Percentiles rank a stretch among this genome's conserved stretches.
phyloP scores from a whole-genome alignment of 2,113 vertebrate species.

The Ceyx cyanopectus region DNA sequence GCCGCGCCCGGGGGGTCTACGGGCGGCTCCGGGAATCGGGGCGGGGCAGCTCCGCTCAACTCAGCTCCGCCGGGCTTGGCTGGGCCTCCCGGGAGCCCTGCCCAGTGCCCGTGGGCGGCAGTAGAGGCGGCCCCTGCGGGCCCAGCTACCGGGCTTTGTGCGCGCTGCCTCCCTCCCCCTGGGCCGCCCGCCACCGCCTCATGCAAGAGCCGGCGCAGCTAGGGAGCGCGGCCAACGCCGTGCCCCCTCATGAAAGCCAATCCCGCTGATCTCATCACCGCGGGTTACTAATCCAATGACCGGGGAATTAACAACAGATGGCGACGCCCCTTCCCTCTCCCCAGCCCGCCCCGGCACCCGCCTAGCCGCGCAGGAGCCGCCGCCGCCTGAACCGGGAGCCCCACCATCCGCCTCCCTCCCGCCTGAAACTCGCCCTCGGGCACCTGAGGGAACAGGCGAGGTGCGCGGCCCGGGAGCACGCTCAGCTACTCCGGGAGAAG shows the following conservation, averaged over 20 bases:
- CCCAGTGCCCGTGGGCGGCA: neutral
- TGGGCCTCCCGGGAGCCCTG: neutral
- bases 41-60: neutral
- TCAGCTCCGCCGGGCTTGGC: neutral
- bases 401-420: neutral
- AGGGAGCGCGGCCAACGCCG: constrained; percentile 51
- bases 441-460: neutral
- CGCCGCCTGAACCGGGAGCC: too few relatives aligned
- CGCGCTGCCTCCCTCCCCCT: neutral
- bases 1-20: neutral
- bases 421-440: neutral
- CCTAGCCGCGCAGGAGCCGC: too few relatives aligned
- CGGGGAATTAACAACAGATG: constrained; percentile 79
- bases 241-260: constrained; percentile 81
- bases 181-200: constrained; percentile 58
- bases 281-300: constrained; percentile 82
- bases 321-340: constrained; percentile 78
- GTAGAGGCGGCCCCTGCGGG: neutral
- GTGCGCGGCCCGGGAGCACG: neutral
- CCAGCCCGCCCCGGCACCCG: neutral
- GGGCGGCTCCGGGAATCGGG: neutral
- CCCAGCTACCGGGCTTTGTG: constrained; percentile 29
- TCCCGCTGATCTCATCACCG: constrained; percentile 84
- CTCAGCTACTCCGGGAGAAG: neutral
- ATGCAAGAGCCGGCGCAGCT: constrained; percentile 62